Conservation (phyloP, 2,888 invertebrate species). For the Tridacna gigas region DNA sequence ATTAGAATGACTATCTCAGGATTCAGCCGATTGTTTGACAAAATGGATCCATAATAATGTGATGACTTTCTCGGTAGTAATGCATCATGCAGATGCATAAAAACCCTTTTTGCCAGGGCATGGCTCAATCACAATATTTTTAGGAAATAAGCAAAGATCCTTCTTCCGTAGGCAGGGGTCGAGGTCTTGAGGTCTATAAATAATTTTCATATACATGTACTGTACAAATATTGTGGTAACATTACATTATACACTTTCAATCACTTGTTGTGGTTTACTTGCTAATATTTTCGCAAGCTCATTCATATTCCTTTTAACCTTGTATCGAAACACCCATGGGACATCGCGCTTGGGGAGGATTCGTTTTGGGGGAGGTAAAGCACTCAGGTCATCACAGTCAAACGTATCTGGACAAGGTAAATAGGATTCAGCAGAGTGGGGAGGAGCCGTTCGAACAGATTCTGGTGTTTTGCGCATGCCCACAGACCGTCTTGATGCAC, state of each 20-base stretch:
- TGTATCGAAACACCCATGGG: conserved; percentile 80
- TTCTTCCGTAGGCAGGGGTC: too few relatives aligned
- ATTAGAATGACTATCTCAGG: too few relatives aligned
- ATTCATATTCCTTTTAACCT: conserved; percentile 80
- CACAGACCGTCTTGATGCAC: conserved; percentile 48
- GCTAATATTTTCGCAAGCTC: conserved; percentile 78
- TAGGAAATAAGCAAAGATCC: too few relatives aligned
- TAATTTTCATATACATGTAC: too few relatives aligned
- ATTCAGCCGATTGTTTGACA: too few relatives aligned
- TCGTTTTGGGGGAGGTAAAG: conserved; percentile 72
- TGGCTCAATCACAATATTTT: too few relatives aligned
- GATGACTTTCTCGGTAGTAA: too few relatives aligned
- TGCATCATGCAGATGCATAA: too few relatives aligned
- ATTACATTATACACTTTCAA: conserved; percentile 29
- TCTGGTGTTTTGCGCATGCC: conserved; percentile 65
- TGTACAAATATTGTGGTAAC: too few relatives aligned
- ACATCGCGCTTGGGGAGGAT: conserved; percentile 73
- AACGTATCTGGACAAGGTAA: conserved; percentile 69
- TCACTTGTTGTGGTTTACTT: conserved; percentile 67
- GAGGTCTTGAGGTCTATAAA: too few relatives aligned
- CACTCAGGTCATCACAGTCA: conserved; percentile 74
- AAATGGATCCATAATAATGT: too few relatives aligned
- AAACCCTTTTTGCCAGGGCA: too few relatives aligned
- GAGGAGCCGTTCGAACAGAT: conserved; percentile 66
- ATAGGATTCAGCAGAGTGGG: conserved; percentile 54